These are phyloP conservation scores for Peromyscus maniculatus DNA, from an alignment of 2,113 vertebrate genomes.

Conservation along the genomic window DNA sequence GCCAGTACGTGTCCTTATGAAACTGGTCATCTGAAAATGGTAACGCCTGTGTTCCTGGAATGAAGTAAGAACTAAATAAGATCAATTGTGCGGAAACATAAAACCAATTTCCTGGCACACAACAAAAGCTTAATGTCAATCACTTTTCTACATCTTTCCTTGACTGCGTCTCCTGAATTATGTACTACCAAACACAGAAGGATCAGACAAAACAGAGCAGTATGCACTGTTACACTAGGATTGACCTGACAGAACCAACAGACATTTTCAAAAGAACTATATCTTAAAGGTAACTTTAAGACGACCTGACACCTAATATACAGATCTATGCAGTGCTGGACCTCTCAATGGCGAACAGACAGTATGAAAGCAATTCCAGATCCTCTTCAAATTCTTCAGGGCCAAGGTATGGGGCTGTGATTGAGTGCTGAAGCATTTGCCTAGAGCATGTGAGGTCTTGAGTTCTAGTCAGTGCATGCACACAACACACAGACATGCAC, in stretches of 20 bases:
- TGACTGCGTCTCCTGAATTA: not conserved
- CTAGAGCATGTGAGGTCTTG: not conserved
- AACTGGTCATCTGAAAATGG: not conserved
- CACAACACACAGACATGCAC: not conserved
- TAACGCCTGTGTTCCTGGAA: not conserved
- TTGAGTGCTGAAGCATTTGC: too few relatives aligned
- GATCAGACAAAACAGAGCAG: not conserved
- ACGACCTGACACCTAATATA: not conserved
- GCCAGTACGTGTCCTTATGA: not conserved
- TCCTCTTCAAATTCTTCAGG: constrained; percentile 19
- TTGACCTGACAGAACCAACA: not conserved
- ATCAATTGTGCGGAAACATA: not conserved
- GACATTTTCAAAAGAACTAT: not conserved
- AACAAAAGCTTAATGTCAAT: not conserved
- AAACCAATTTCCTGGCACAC: not conserved
- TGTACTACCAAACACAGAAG: not conserved
- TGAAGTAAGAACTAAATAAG: not conserved
- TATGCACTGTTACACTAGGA: not conserved
- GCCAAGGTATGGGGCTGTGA: not conserved
- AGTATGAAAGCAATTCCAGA: constrained; percentile 16
- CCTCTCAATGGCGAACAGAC: not conserved
- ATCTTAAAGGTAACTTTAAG: not conserved
- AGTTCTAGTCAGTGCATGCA: not conserved
- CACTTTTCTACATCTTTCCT: not conserved
- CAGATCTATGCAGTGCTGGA: not conserved